A percentile compares a stretch with the other conserved stretches of the same genome.
These are phyloP conservation scores for Chamaea fasciata DNA, from an alignment of 2,113 vertebrate genomes.

Conservation along the genomic window DNA sequence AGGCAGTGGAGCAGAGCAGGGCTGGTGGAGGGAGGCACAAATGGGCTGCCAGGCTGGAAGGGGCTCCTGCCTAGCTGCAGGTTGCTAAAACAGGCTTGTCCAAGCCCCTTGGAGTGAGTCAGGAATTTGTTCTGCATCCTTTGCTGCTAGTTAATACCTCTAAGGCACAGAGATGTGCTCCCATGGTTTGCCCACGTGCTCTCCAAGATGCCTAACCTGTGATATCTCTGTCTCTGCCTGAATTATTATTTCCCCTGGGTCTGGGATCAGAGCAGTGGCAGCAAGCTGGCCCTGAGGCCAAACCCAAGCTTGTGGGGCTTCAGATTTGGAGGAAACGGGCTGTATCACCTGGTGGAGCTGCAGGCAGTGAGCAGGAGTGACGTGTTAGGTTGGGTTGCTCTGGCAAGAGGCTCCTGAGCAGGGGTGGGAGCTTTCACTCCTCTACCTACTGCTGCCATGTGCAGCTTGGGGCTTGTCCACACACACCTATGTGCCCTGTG, in stretches of 20 bases:
- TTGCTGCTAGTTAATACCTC: background rate
- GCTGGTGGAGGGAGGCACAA: background rate
- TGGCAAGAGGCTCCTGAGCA: background rate
- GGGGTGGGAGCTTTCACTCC: background rate
- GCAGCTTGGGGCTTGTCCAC: background rate
- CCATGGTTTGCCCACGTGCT: rapidly evolving
- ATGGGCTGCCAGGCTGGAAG: background rate
- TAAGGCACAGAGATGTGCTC: background rate
- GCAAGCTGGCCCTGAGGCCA: background rate
- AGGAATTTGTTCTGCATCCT: background rate
- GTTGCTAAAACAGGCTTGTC: background rate
- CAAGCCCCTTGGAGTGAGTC: background rate
- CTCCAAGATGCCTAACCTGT: background rate
- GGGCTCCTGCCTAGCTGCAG: background rate
- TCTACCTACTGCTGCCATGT: background rate
- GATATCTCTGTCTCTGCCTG: too few species aligned
- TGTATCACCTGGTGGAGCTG: background rate
- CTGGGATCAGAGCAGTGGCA: background rate
- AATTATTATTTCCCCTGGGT: rapidly evolving
- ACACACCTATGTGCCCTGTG: background rate
- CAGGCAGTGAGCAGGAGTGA: background rate
- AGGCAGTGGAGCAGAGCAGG: background rate
- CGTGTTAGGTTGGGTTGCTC: background rate
- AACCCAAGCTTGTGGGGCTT: background rate
- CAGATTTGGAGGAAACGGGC: background rate